Percentiles rank a stretch among this genome's conserved stretches.
Evolutionary conservation across 2,888 invertebrate species (phyloP).

Genomic region (Mesoligia furuncula): DNA sequence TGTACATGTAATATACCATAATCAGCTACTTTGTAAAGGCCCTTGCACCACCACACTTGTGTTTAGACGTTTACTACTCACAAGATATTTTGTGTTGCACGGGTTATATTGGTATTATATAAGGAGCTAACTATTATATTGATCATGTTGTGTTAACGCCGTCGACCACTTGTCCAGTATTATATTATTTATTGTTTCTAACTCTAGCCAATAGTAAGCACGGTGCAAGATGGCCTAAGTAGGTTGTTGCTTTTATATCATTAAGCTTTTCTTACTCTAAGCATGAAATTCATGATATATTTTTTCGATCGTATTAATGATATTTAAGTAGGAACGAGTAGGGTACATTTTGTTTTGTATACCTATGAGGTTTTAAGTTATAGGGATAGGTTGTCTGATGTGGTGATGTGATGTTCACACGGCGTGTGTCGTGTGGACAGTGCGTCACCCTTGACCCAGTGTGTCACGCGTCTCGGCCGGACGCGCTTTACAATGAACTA

Average conservation of each 20-base stretch:
- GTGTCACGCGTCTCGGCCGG: not conserved
- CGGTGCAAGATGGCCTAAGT: constrained; percentile 67
- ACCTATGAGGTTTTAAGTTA: constrained; percentile 44
- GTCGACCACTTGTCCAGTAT: constrained; percentile 59
- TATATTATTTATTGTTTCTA: constrained; percentile 51
- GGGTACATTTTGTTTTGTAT: constrained; percentile 46
- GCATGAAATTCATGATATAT: constrained; percentile 63
- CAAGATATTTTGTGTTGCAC: constrained; percentile 31
- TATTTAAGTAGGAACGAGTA: constrained; percentile 51
- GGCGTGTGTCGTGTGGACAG: not conserved
- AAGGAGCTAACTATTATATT: constrained; percentile 10
- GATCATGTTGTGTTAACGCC: constrained; percentile 30
- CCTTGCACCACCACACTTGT: constrained; percentile 59
- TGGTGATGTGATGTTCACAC: not conserved
- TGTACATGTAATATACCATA: constrained; percentile 21
- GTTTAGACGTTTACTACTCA: constrained; percentile 3
- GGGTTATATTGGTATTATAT: constrained; percentile 17
- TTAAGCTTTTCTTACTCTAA: constrained; percentile 56
- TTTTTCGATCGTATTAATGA: constrained; percentile 62
- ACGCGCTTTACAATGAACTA: constrained; percentile 3
- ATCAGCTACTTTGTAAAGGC: constrained; percentile 42
- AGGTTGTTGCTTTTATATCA: constrained; percentile 51
- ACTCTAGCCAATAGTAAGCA: constrained; percentile 35
- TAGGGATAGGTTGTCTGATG: constrained; percentile 25
- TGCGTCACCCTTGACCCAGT: constrained; percentile 8